Base-by-base conservation (phyloP, 1,140 invertebrate genomes). In the Vanessa tameamea region DNA sequence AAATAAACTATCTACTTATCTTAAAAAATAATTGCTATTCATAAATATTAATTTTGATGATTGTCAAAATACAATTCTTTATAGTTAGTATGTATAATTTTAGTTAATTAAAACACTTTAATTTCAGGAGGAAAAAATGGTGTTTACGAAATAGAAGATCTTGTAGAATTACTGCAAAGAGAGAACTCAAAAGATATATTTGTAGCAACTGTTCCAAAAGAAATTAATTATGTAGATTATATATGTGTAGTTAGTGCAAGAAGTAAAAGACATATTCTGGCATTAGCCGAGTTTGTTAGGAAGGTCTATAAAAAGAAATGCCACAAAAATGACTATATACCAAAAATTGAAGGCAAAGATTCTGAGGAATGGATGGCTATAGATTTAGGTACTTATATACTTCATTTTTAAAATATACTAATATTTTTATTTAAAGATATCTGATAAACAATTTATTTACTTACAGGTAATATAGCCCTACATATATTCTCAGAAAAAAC, bases 81-180 rank as follows among this genome's bases (percentile, higher is more conserved):
- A 31, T 31, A 31, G 26, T 31, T 31, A 31, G 8, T 43, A 43
- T 9, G 8, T 43, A 43, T 43, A 43, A 11, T 43, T 1, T 11
- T 5, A 43, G 6, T 1, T 31, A 43, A 9, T 9, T 43, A 5
- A 61, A 50, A 47, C 43, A 23, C 31, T 43, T 51, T 76, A 75
- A 78, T 94, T 93, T 26, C 79, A 98, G 97, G 96, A 84, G 97
- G 97, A 2, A 82, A 94, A 70, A 94, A 85, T 76, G 97, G 97
- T 23, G 97, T 98, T 1, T 98, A 95, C 90, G 97, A 98, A 82
- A 94, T 99, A 48, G 96, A 98, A 88, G 97, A 99, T 74, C 87
- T 99, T 37, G 95, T 98, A 0, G 94, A 95, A 15, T 84, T 98
- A 53, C 88, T 99, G 16, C 93, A 94, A 78, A 94, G 94, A 80